Base-by-base conservation (phyloP, 1,140 invertebrate genomes). In the Drosophila virilis region DNA sequence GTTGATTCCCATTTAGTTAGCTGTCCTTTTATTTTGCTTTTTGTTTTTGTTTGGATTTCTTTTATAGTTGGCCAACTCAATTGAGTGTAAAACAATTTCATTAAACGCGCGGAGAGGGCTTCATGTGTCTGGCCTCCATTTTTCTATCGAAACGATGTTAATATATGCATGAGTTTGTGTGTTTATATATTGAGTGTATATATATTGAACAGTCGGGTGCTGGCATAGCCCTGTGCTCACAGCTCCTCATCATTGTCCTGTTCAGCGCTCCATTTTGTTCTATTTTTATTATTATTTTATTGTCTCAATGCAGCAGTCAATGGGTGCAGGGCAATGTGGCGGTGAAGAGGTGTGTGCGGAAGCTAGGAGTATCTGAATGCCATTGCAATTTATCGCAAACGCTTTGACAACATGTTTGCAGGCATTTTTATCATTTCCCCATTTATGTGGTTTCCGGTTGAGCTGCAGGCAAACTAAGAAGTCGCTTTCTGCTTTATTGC, bases 41-140 rank as follows among this genome's bases (percentile, higher is more conserved):
- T 70, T 79, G 64, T 68, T 83, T 77, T 28, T 65, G 52, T 46
- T 46, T 43, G 22, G 5, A 28, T 13, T 28, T 37, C 43, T 80
- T 84, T 79, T 77, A 60, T 77, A 82, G 84, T 90, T 90, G 88
- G 74, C 74, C 79, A 90, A 86, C 65, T 90, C 86, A 90, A 90
- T 90, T 90, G 86, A 90, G 86, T 90, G 86, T 90, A 90, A 90
- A 90, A 86, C 86, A 90, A 90, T 90, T 90, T 90, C 77, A 86
- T 90, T 90, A 85, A 86, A 75, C 75, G 71, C 46, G 50, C 55
- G 65, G 80, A 38, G 28, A 40, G 42, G 42, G 57, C 54, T 32
- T 17, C 37, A 33, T 66, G 45, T 40, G 45, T 67, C 62, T 52
- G 5, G n/a, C 52, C 78, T 40, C 43, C 35, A 61, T 60, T 67